Base-by-base conservation (phyloP, 2,113 vertebrate species). In the Hydrolagus affinis region DNA sequence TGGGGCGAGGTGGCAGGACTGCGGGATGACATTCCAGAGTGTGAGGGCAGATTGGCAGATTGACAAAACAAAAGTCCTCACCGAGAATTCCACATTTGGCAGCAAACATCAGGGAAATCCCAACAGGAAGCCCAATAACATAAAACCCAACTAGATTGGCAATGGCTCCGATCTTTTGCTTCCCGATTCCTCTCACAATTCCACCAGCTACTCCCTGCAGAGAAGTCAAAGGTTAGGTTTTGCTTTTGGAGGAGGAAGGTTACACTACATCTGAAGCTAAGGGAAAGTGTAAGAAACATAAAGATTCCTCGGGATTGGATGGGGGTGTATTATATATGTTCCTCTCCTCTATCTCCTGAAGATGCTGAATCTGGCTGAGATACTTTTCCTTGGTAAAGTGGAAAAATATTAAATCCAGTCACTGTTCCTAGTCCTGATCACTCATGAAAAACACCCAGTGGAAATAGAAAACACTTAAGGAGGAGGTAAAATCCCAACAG, bases 51-150 rank as follows among this genome's bases (percentile, higher is more conserved):
- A n/a, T n/a, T n/a, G n/a, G n/a, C n/a, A n/a, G n/a, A n/a, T n/a
- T n/a, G n/a, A n/a, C n/a, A n/a, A n/a, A n/a, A n/a, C n/a, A n/a
- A n/a, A 70, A 85, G 17, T 17, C 12, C 68, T 85, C 32, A 85
- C 85, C 85, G 3, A 85, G 68, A 62, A 85, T 73, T 70, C 85
- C 68, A n/a, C 69, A 28, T 66, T 70, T 71, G 15, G 68, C 57
- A 8, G n/a, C n/a, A 73, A 85, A 85, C 85, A 85, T 85, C 19
- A 85, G 30, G 1, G 44, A 57, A 28, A 71, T 85, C 25, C 85
- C 85, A 0, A 85, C 57, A 19, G 85, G 85, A n/a, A 85, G 60
- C n/a, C 32, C n/a, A 17, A 85, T n/a, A 57, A 85, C 19, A 10
- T 85, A 71, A 66, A 57, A 85, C 6, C 25, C 85, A 1, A 85